Evolutionary conservation across 2,797 vertebrate species (phyloP).

Genomic region (Phrynocephalus guinanensis): DNA sequence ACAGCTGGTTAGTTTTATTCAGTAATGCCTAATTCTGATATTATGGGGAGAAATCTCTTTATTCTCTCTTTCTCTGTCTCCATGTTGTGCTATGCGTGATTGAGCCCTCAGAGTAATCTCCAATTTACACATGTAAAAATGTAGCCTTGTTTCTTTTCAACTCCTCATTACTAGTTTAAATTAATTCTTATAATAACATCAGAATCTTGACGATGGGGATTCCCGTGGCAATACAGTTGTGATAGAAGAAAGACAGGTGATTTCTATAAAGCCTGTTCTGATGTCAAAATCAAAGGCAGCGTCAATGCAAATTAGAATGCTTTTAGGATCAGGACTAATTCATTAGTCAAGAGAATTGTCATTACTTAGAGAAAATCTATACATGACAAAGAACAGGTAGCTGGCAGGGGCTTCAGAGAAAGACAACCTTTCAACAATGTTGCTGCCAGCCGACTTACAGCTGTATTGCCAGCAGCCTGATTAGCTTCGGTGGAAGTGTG

Average conservation of each 20-base stretch:
- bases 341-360: slow-evolving; percentile 14
- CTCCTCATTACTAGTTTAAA: slow-evolving; percentile 8
- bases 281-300: slow-evolving; percentile 41
- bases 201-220: slow-evolving; percentile 15
- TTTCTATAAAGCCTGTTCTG: slow-evolving; percentile 27
- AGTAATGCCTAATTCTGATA: background rate
- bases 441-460: background rate
- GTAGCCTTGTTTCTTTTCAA: background rate
- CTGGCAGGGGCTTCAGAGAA: slow-evolving; percentile 21
- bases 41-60: background rate
- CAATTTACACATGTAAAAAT: slow-evolving; percentile 5
- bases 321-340: slow-evolving; percentile 34
- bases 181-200: slow-evolving; percentile 28
- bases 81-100: background rate
- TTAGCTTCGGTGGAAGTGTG: background rate
- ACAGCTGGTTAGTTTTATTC: background rate
- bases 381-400: slow-evolving; percentile 26
- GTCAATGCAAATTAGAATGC: slow-evolving; percentile 37
- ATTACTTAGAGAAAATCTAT: slow-evolving; percentile 13
- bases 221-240: slow-evolving; percentile 22
- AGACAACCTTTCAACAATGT: slow-evolving; percentile 8
- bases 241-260: slow-evolving; percentile 10
- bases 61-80: background rate
- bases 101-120: background rate
- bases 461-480: slow-evolving; percentile 21